Conservation (phyloP, 2,113 vertebrate species). For the Rhabdornis inornatus region DNA sequence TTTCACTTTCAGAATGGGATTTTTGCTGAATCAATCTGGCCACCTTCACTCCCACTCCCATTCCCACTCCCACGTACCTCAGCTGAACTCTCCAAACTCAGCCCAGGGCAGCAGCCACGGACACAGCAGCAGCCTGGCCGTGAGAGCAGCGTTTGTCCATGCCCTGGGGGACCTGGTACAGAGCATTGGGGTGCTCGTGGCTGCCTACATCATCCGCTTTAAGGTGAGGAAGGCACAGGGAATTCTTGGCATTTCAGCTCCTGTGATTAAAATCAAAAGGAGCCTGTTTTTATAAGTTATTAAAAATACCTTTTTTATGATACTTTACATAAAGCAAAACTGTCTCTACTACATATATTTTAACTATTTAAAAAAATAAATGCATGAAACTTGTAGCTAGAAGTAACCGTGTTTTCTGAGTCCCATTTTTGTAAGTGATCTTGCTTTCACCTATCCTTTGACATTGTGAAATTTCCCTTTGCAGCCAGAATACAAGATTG, state of each 20-base stretch:
- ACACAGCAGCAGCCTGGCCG: slow-evolving; percentile 84
- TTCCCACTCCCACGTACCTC: slow-evolving; percentile 64
- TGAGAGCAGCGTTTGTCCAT: slow-evolving; percentile 93
- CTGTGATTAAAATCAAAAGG: not conserved
- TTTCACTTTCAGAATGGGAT: slow-evolving; percentile 87
- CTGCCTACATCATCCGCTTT: slow-evolving; percentile 93
- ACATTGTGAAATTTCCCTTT: slow-evolving; percentile 43
- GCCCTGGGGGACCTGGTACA: slow-evolving; percentile 94
- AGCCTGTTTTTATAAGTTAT: not conserved
- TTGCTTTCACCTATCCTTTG: not conserved
- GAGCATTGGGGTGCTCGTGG: slow-evolving; percentile 92
- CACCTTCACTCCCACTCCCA: slow-evolving; percentile 88
- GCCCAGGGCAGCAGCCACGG: slow-evolving; percentile 45
- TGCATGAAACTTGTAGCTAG: not conserved
- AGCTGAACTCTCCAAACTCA: slow-evolving; percentile 4
- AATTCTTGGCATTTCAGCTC: not conserved
- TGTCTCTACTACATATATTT: not conserved
- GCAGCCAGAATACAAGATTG: slow-evolving; percentile 95
- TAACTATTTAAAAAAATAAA: not conserved
- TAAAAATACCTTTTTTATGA: not conserved
- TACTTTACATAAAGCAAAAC: not conserved
- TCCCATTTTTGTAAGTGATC: not conserved
- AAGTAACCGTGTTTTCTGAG: not conserved
- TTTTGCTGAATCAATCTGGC: slow-evolving; percentile 90
- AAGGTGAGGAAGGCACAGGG: slow-evolving; percentile 76